Conservation (phyloP, 2,888 invertebrate species). For the Euplagia quadripunctaria region DNA sequence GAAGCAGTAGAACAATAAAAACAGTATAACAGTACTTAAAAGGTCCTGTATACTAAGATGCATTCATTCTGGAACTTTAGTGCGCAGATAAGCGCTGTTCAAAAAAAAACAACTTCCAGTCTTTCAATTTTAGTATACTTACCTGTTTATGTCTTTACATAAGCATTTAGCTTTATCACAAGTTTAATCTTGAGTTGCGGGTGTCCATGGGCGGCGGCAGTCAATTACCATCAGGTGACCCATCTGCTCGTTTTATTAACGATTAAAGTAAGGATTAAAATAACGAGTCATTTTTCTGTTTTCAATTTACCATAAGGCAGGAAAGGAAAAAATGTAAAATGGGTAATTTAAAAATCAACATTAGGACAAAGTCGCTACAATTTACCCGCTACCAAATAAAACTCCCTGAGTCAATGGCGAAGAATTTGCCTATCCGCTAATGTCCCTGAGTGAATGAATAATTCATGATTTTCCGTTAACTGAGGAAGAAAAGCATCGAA, state of each 20-base stretch:
- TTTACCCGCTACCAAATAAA: background rate
- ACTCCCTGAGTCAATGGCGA: constrained; percentile 2
- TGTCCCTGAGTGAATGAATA: constrained; percentile 45
- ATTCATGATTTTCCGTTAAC: constrained; percentile 38
- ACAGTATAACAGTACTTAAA: background rate
- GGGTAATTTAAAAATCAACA: no score
- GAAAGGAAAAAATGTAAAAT: no score
- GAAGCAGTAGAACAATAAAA: background rate
- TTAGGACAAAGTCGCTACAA: background rate
- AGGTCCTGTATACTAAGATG: background rate
- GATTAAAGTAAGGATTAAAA: background rate
- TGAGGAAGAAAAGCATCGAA: constrained; percentile 31
- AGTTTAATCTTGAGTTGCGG: no score
- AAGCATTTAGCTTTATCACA: no score
- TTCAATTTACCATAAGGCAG: no score
- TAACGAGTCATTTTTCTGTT: background rate
- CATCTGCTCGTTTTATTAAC: background rate
- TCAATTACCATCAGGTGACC: no score
- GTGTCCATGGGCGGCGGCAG: no score
- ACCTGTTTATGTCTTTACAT: background rate
- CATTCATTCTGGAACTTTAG: background rate
- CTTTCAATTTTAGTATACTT: background rate
- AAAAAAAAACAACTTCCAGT: background rate
- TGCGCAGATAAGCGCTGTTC: background rate
- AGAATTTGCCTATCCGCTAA: constrained; percentile 41